Evolutionary conservation across 2,888 invertebrate species (phyloP).

Genomic region (Uloborus plumipes): DNA sequence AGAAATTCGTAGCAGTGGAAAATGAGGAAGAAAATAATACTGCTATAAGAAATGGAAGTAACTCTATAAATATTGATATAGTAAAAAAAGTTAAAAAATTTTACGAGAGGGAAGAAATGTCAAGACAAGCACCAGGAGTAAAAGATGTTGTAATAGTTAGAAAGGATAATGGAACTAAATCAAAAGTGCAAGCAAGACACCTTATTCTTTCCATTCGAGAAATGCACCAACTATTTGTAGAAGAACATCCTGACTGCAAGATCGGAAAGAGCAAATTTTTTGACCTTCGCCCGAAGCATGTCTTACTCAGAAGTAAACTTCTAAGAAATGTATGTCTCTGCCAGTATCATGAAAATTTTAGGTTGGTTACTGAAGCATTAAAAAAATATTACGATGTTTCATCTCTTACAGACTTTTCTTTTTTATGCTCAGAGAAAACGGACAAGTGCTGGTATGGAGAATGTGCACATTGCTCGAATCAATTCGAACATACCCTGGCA

Average conservation of each 20-base stretch:
- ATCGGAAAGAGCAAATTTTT: constrained; percentile 12
- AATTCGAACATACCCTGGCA: not conserved
- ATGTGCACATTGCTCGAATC: not conserved
- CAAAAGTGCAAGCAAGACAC: constrained; percentile 11
- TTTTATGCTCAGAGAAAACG: not conserved
- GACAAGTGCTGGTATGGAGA: not conserved
- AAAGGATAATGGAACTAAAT: not conserved
- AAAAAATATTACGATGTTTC: not conserved
- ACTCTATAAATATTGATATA: no score
- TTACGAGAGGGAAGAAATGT: not conserved
- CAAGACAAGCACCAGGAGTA: not conserved
- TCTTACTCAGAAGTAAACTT: constrained; percentile 4
- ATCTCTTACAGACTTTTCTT: not conserved
- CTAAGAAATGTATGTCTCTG: constrained; percentile 3
- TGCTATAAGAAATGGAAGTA: no score
- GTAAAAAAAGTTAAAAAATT: no score
- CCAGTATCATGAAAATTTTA: constrained; percentile 1
- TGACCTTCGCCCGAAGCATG: not conserved
- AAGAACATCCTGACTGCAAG: not conserved
- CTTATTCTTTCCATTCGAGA: constrained; percentile 12
- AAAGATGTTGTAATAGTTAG: constrained; percentile 1
- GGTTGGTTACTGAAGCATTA: not conserved
- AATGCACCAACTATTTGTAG: not conserved
- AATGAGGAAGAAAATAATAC: not conserved
- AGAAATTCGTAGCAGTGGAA: constrained; percentile 4